phyloP scores from a whole-genome alignment of 1,140 invertebrate species.

The Calliphora vicina region DNA sequence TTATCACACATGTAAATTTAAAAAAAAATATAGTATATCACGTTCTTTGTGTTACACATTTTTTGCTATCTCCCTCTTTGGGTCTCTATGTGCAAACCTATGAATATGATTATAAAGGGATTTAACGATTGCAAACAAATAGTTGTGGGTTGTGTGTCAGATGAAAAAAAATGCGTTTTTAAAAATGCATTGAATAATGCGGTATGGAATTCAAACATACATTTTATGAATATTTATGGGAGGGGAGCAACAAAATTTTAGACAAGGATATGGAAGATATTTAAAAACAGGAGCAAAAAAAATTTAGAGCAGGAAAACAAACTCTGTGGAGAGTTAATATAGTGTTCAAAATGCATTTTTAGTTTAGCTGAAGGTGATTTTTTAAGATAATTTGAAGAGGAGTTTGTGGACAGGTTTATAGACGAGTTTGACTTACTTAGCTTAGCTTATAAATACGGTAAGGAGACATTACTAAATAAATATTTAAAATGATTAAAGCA shows the following conservation, averaged over 20 bases:
- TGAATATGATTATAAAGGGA: conserved; percentile 1
- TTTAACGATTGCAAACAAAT: background rate
- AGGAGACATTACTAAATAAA: too few species aligned
- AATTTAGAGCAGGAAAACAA: background rate
- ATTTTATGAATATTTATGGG: background rate
- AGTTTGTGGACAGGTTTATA: too few species aligned
- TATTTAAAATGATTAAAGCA: too few species aligned
- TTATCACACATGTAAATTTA: too few species aligned
- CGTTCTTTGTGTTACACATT: too few species aligned
- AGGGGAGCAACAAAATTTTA: background rate
- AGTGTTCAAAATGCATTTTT: background rate
- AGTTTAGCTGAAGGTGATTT: background rate
- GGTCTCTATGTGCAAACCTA: background rate
- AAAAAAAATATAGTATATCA: too few species aligned
- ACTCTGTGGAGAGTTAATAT: background rate
- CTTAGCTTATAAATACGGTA: too few species aligned
- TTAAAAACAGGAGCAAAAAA: background rate
- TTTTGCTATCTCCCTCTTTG: too few species aligned
- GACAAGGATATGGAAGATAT: background rate
- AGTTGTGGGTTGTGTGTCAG: background rate
- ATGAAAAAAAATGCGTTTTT: background rate
- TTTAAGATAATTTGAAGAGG: too few species aligned
- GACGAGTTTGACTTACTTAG: too few species aligned
- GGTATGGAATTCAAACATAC: background rate
- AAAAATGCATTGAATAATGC: background rate